Conservation (phyloP, 2,113 vertebrate species). For the Pollachius pollachius region DNA sequence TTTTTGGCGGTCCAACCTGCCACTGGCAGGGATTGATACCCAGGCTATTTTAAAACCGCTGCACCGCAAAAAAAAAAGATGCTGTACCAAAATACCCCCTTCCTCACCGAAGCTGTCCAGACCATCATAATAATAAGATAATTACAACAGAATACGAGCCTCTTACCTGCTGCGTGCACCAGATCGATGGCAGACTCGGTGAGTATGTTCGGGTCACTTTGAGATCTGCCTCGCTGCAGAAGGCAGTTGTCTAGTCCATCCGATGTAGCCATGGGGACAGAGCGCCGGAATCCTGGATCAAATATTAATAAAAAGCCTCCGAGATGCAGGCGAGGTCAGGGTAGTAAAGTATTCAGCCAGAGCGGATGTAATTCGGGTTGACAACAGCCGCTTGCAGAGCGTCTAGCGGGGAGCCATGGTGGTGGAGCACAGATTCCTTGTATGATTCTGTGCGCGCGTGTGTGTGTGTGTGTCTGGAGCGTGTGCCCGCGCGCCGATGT, state of each 20-base stretch:
- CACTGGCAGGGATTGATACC: constrained; percentile 18
- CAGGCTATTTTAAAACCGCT: not conserved
- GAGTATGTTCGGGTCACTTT: constrained; percentile 95
- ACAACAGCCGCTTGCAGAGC: constrained; percentile 69
- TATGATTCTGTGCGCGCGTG: constrained; percentile 18
- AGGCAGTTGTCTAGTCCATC: constrained; percentile 86
- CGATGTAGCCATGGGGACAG: constrained; percentile 85
- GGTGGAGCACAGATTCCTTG: constrained; percentile 58
- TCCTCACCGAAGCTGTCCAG: constrained; percentile 10
- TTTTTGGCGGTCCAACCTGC: too few relatives aligned
- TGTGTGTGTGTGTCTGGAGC: constrained; percentile 36
- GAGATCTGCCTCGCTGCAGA: constrained; percentile 91
- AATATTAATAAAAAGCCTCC: constrained; percentile 63
- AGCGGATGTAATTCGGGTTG: constrained; percentile 68
- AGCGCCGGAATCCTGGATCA: constrained; percentile 71
- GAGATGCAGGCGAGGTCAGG: constrained; percentile 82
- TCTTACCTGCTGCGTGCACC: constrained; percentile 82
- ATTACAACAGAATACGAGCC: constrained; percentile 22
- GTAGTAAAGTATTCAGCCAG: constrained; percentile 48
- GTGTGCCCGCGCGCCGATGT: constrained; percentile 35
- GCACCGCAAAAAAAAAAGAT: not conserved
- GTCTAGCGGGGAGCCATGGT: constrained; percentile 67
- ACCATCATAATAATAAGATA: not conserved
- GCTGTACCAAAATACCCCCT: too few relatives aligned
- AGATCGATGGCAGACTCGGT: constrained; percentile 79